Conservation (phyloP, 2,888 invertebrate genomes). For the Noctua comes region DNA sequence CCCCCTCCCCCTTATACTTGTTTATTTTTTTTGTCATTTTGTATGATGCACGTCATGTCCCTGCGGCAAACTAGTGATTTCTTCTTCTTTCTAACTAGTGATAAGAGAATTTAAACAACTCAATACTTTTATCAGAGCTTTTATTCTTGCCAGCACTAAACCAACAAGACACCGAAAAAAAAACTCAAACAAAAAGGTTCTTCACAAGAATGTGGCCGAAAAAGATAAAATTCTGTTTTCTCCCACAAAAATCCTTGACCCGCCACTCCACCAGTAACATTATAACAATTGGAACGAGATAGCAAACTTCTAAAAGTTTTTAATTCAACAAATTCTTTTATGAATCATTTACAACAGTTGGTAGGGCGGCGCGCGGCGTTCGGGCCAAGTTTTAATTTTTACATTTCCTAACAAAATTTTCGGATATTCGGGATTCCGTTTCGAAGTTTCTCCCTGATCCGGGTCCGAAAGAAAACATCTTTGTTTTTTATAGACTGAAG, state of each 20-base stretch:
- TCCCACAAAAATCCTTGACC: constrained; percentile 60
- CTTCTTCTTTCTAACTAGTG: not conserved
- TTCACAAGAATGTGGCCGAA: constrained; percentile 35
- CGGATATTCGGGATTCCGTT: constrained; percentile 52
- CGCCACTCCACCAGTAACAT: constrained; percentile 37
- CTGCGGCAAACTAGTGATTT: no score
- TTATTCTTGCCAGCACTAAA: constrained; percentile 25
- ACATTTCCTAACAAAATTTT: constrained; percentile 50
- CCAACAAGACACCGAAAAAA: constrained; percentile 25
- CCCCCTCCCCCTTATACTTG: no score
- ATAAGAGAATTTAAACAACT: constrained; percentile 14
- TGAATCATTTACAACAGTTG: constrained; percentile 67
- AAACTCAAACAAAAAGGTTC: constrained; percentile 30
- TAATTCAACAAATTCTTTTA: constrained; percentile 69
- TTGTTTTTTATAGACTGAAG: constrained; percentile 42
- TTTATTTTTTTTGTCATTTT: no score
- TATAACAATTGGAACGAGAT: constrained; percentile 63
- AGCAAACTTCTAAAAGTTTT: constrained; percentile 63
- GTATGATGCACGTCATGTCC: no score
- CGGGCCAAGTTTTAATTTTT: constrained; percentile 61
- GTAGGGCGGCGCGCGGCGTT: constrained; percentile 25
- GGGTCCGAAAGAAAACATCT: constrained; percentile 33
- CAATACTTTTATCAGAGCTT: not conserved
- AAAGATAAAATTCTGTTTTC: constrained; percentile 44
- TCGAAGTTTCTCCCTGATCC: constrained; percentile 36